phyloP scores from a whole-genome alignment of 2,113 vertebrate genomes.

The Scomber colias region DNA sequence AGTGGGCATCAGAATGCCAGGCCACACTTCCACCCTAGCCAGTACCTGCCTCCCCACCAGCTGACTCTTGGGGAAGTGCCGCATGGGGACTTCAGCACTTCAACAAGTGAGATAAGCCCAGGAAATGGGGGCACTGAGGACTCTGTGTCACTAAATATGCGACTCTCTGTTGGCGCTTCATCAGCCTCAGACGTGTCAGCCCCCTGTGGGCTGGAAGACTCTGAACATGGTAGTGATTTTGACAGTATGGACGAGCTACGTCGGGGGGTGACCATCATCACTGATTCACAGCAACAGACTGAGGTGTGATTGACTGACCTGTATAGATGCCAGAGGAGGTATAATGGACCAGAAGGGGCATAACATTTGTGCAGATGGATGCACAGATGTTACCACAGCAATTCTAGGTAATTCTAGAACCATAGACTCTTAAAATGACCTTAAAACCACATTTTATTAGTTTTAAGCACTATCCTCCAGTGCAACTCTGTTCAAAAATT shows the following conservation, averaged over 20 bases:
- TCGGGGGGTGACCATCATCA: constrained; percentile 74
- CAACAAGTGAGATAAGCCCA: constrained; percentile 79
- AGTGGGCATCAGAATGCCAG: constrained; percentile 69
- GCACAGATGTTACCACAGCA: constrained; percentile 17
- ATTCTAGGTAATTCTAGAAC: constrained; percentile 12
- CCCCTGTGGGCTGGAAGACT: constrained; percentile 86
- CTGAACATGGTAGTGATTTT: constrained; percentile 90
- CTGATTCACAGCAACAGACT: constrained; percentile 93
- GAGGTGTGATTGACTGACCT: constrained; percentile 86
- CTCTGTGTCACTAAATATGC: constrained; percentile 84
- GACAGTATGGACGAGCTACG: constrained; percentile 90
- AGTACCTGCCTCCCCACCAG: constrained; percentile 96
- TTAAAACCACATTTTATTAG: background rate
- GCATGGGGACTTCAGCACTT: constrained; percentile 86
- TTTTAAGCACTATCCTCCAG: background rate
- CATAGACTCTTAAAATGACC: constrained; percentile 4
- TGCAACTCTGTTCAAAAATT: background rate
- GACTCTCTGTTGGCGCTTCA: constrained; percentile 88
- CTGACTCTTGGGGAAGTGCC: constrained; percentile 86
- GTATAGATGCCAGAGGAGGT: too few relatives aligned
- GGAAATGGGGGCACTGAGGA: constrained; percentile 82
- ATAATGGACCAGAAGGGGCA: constrained; percentile 17
- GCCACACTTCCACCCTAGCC: constrained; percentile 94
- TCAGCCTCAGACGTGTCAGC: constrained; percentile 88
- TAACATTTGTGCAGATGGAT: background rate